Evolutionary conservation across 37 sponge, comb jelly and placozoan genomes (phyloP), one percentile per base, ranked within the genome.

Genomic region (Halichondria panicea): DNA sequence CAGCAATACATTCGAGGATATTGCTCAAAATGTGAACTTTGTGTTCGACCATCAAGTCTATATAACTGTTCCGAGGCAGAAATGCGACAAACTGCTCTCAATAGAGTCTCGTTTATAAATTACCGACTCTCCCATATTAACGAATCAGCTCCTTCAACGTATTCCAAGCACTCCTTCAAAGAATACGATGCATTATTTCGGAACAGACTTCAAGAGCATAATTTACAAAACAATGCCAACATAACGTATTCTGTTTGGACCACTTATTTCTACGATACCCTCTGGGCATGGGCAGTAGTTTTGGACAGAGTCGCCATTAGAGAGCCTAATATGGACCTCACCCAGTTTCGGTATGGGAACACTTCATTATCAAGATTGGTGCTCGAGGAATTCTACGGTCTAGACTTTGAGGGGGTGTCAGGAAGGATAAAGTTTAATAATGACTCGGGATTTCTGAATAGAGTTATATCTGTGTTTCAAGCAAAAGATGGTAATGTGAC

Each of bases 321-420:
- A 69, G 40, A 13, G 41, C 38, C 39, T 27, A n/a, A n/a, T 39
- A 22, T 39, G 24, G 58, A 39, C 37, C 59, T 74, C 18, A 18
- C 37, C 18, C 13, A 41, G 18, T 58, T 58, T 15, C 0, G 2
- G 11, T 55, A 42, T 59, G 61, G 71, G 21, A 70, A 68, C 0
- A 37, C 43, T 30, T 34, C 27, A 0, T 18, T 41, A 12, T 61
- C 80, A 1, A 28, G 43, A 21, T 24, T 43, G 9, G 56, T 58
- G 33, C 40, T 42, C 27, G 39, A n/a, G 22, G 44, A 60, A 32
- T 4, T 80, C 45, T 19, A 46, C 33, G 43, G 30, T 28, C 34
- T 80, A 34, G 57, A 70, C 19, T 80, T 69, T 60, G 52, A 70
- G 37, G 80, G 80, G 31, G 60, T 56, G 9, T 80, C 80, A 25